A percentile compares a stretch with the other conserved stretches of the same genome.
Conservation (phyloP, 2,888 invertebrate species). For the Sminthurides aquaticus region DNA sequence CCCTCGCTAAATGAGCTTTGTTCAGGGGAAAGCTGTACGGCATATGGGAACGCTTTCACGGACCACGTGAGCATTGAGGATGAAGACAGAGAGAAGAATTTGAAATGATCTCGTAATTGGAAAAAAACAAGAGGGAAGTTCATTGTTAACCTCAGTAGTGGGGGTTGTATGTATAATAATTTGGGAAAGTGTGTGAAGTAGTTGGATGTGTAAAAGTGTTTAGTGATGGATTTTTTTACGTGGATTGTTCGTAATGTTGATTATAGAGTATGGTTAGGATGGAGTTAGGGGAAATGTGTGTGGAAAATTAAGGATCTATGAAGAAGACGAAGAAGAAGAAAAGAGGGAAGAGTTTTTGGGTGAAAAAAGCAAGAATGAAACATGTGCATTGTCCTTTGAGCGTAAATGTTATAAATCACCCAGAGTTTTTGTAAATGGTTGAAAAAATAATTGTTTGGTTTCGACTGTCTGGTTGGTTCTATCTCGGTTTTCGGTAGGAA, state of each 20-base stretch:
- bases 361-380: too few species aligned
- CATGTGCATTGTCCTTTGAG: constrained; percentile 28
- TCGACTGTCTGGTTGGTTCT: background rate
- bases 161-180: background rate
- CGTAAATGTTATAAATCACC: constrained; percentile 31
- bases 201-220: too few species aligned
- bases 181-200: too few species aligned
- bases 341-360: too few species aligned
- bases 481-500: too few species aligned
- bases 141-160: background rate
- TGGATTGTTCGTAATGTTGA: too few species aligned
- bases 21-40: background rate
- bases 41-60: background rate
- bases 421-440: constrained; percentile 10
- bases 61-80: background rate
- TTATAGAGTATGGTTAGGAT: too few species aligned
- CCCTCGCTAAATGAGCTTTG: background rate
- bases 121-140: background rate
- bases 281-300: constrained; percentile 8
- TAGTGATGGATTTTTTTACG: too few species aligned
- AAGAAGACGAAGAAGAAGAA: constrained; percentile 12
- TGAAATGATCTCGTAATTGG: background rate
- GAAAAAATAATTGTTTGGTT: background rate
- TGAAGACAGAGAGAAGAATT: background rate
- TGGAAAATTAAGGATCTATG: too few species aligned